A percentile compares a stretch with the other conserved stretches of the same genome.
Conservation (phyloP, 2,113 vertebrate genomes). For the Aegithalos caudatus region DNA sequence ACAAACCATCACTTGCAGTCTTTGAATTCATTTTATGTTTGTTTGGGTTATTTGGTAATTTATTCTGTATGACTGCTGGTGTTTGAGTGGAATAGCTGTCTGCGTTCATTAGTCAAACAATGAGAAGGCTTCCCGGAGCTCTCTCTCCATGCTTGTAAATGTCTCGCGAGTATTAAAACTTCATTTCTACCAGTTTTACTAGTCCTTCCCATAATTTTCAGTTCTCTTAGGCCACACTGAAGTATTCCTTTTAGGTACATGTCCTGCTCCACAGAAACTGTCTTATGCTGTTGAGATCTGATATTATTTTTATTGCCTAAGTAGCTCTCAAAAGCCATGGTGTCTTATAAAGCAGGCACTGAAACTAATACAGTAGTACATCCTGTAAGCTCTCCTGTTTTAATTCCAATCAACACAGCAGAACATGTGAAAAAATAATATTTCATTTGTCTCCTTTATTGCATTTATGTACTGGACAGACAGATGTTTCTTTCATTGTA, state of each 20-base stretch:
- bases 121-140: neutral
- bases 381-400: neutral
- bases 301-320: neutral
- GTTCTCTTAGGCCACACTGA: neutral
- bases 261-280: neutral
- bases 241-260: neutral
- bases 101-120: neutral
- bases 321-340: neutral
- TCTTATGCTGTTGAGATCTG: neutral
- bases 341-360: neutral
- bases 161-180: neutral
- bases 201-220: neutral
- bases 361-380: neutral
- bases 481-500: constrained; percentile 8
- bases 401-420: neutral
- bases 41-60: neutral
- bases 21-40: neutral
- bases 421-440: neutral
- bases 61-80: constrained; percentile 7
- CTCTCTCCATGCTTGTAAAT: neutral
- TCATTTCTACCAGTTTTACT: neutral
- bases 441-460: constrained; percentile 14
- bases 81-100: neutral
- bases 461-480: neutral
- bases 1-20: neutral